phyloP scores from a whole-genome alignment of 64 coral and sea anemone species.

The Montipora efflorescens region DNA sequence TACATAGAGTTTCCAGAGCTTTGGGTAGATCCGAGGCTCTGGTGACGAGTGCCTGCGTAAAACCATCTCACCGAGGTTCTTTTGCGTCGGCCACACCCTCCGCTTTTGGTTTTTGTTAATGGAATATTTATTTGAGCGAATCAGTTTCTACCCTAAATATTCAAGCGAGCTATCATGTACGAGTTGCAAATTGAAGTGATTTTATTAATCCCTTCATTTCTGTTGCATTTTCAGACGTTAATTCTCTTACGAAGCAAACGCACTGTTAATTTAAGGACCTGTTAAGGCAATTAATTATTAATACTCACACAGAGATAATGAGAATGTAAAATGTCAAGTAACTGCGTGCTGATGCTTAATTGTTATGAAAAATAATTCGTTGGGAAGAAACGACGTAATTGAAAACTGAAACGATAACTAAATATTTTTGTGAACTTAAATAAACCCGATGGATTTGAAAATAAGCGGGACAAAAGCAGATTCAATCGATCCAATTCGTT shows the following conservation, averaged over 20 bases:
- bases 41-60: too few species aligned
- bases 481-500: background rate
- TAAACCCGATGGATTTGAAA: background rate
- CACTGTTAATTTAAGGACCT: conserved; percentile 9
- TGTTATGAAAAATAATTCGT: background rate
- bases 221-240: background rate
- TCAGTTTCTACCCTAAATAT: background rate
- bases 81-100: too few species aligned
- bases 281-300: conserved; percentile 39
- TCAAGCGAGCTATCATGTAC: background rate
- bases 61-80: too few species aligned
- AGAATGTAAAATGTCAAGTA: conserved; percentile 21
- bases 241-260: background rate
- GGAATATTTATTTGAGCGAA: background rate
- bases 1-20: too few species aligned
- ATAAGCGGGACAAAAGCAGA: background rate
- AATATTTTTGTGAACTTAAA: too few species aligned
- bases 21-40: too few species aligned
- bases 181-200: background rate
- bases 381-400: background rate
- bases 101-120: too few species aligned
- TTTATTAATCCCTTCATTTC: background rate
- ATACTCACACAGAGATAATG: background rate
- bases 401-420: background rate
- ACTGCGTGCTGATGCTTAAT: background rate